A percentile compares a stretch with the other conserved stretches of the same genome.
Evolutionary conservation across 2,113 vertebrate genomes (phyloP).

Genomic region (Rhinogobius similis): DNA sequence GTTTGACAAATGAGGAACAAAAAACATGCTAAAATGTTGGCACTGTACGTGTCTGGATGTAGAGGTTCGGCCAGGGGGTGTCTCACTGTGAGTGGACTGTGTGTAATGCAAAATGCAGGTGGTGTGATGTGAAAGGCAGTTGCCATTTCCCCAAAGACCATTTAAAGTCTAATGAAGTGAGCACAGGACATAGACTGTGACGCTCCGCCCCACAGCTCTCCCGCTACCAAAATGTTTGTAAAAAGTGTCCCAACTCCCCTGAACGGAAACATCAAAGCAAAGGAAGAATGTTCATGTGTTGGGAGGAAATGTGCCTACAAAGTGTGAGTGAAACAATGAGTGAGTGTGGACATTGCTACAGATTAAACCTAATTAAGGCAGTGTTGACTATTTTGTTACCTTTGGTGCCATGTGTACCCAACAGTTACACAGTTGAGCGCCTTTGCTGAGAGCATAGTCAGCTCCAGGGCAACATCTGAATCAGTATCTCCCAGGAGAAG

Average conservation of each 20-base stretch:
- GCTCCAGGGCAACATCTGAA: conserved; percentile 56
- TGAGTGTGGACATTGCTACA: conserved; percentile 52
- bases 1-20: conserved; percentile 39
- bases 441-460: conserved; percentile 49
- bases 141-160: conserved; percentile 67
- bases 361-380: conserved; percentile 66
- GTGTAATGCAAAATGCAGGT: conserved; percentile 78
- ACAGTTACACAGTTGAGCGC: conserved; percentile 50
- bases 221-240: conserved; percentile 39
- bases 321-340: conserved; percentile 36
- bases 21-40: conserved; percentile 49
- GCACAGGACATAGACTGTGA: conserved; percentile 75
- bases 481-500: conserved; percentile 56
- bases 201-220: conserved; percentile 56
- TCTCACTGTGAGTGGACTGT: conserved; percentile 50
- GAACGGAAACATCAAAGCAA: conserved; percentile 39
- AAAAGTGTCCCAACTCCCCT: conserved; percentile 14
- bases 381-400: conserved; percentile 48
- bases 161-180: conserved; percentile 81
- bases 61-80: conserved; percentile 42
- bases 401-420: conserved; percentile 46
- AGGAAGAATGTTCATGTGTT: conserved; percentile 48
- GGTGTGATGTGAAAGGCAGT: conserved; percentile 75
- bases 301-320: conserved; percentile 56
- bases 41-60: conserved; percentile 39